Conservation (phyloP, 2,888 invertebrate species). For the Hyles lineata region DNA sequence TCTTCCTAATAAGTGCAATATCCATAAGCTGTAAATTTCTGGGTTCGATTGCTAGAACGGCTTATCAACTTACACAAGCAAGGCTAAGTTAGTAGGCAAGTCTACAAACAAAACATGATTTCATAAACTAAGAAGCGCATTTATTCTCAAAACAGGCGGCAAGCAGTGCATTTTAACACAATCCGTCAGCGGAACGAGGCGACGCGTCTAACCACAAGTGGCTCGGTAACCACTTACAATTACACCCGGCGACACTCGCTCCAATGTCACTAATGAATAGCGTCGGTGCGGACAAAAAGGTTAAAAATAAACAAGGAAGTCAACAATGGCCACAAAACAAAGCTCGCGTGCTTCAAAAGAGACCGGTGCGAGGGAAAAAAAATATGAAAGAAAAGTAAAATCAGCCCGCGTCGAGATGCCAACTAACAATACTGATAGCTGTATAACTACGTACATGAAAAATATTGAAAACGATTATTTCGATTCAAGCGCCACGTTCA, state of each 20-base stretch:
- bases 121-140: too few species aligned
- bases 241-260: conserved; percentile 34
- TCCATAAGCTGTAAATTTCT: too few species aligned
- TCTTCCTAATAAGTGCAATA: too few species aligned
- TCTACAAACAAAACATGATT: too few species aligned
- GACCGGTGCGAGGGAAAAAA: conserved; percentile 36
- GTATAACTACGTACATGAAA: too few species aligned
- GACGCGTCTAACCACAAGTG: conserved; percentile 7
- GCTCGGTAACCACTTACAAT: conserved; percentile 42
- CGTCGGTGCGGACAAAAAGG: conserved; percentile 46
- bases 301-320: conserved; percentile 48
- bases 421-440: conserved; percentile 29
- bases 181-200: background rate
- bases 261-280: conserved; percentile 49
- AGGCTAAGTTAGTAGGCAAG: too few species aligned
- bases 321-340: conserved; percentile 52
- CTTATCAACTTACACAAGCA: too few species aligned
- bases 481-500: too few species aligned
- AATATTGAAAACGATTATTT: too few species aligned
- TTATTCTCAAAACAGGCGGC: background rate
- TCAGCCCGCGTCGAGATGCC: conserved; percentile 26
- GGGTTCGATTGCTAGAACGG: too few species aligned
- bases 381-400: conserved; percentile 34
- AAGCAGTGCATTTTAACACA: background rate
- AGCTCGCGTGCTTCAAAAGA: conserved; percentile 44